Conservation (phyloP, 2,888 invertebrate species). For the Hyles lineata region DNA sequence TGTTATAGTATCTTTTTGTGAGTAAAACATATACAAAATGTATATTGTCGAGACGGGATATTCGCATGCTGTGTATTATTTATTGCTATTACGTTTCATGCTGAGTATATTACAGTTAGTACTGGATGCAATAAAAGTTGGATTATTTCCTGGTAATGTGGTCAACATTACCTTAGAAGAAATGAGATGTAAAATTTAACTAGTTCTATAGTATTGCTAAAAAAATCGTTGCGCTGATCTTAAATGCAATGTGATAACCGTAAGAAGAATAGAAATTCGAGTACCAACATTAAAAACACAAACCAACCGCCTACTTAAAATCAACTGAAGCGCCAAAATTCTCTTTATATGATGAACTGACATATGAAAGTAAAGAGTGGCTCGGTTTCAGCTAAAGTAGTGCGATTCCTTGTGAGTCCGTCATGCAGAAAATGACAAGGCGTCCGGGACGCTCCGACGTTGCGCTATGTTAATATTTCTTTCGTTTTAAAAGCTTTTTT, state of each 20-base stretch:
- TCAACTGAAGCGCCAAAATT: not conserved
- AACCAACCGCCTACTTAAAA: not conserved
- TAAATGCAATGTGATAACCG: too few relatives aligned
- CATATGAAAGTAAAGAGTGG: constrained; percentile 6
- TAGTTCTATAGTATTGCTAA: too few relatives aligned
- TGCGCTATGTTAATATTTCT: constrained; percentile 53
- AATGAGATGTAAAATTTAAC: too few relatives aligned
- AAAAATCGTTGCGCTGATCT: too few relatives aligned
- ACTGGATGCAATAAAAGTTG: too few relatives aligned
- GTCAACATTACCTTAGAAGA: too few relatives aligned
- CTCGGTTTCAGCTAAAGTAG: constrained; percentile 37
- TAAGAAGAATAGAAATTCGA: not conserved
- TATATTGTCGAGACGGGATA: too few relatives aligned
- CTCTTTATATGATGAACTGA: not conserved
- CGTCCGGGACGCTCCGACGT: constrained; percentile 28
- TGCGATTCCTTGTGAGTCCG: constrained; percentile 38
- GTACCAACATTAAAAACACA: not conserved
- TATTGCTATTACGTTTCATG: not conserved
- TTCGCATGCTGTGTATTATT: not conserved
- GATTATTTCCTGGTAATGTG: too few relatives aligned
- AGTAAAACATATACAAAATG: not conserved
- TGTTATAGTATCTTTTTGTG: not conserved
- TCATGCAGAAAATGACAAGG: constrained; percentile 44
- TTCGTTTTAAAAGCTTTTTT: constrained; percentile 43
- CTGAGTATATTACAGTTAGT: too few relatives aligned